phyloP scores from a whole-genome alignment of 2,113 vertebrate species.

The Scolopax mira region DNA sequence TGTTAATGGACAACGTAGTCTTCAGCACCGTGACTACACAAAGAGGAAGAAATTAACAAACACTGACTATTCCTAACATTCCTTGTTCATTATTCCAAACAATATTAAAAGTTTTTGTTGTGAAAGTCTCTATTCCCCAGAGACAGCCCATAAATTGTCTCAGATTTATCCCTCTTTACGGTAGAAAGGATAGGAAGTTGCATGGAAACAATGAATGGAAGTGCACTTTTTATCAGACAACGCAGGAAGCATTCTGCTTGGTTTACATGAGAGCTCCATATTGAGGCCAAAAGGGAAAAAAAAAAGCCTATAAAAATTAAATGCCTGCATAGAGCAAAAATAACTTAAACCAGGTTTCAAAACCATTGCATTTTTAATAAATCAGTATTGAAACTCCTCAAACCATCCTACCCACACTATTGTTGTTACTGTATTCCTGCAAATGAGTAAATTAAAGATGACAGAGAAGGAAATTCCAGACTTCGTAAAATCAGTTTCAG shows the following conservation, averaged over 20 bases:
- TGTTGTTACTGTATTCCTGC: constrained; percentile 34
- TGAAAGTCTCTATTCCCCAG: constrained; percentile 48
- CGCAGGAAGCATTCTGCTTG: constrained; percentile 70
- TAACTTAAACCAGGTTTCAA: constrained; percentile 20
- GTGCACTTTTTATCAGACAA: constrained; percentile 71
- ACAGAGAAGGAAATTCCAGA: constrained; percentile 62
- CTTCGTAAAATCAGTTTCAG: constrained; percentile 57
- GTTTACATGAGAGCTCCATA: constrained; percentile 57
- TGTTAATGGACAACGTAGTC: background rate
- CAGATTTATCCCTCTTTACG: constrained; percentile 57
- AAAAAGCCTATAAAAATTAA: constrained; percentile 6
- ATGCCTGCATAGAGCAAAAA: constrained; percentile 32
- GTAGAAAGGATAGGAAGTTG: constrained; percentile 71
- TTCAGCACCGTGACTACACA: background rate
- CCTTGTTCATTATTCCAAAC: background rate
- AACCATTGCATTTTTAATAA: constrained; percentile 15
- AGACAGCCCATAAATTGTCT: constrained; percentile 60
- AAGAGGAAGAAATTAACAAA: constrained; percentile 8
- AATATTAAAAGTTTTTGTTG: background rate
- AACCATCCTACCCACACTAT: background rate
- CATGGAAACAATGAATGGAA: constrained; percentile 77
- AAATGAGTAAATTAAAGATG: constrained; percentile 60
- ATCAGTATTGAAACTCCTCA: constrained; percentile 20
- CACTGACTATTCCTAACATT: background rate
- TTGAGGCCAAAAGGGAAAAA: constrained; percentile 28